These are phyloP conservation scores for Semaprochilodus insignis DNA, from an alignment of 2,797 vertebrate genomes.

Conservation along the genomic window DNA sequence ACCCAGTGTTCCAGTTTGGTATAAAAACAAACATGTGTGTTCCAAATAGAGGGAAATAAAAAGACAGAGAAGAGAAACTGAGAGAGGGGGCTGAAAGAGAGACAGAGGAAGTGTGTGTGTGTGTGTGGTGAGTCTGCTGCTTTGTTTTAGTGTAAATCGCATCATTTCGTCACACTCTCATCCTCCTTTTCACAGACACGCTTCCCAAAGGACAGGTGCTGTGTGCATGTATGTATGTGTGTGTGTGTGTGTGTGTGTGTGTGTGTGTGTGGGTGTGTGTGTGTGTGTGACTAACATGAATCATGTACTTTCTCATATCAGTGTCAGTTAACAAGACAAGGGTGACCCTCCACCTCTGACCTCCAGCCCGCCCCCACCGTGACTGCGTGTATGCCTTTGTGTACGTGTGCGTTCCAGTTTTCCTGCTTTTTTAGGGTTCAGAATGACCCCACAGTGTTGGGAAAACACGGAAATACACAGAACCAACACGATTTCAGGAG, in stretches of 20 bases:
- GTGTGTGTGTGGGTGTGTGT: conserved; percentile 36
- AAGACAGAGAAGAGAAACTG: conserved; percentile 18
- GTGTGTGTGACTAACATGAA: conserved; percentile 79
- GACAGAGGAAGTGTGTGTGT: conserved; percentile 32
- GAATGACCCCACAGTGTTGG: background rate
- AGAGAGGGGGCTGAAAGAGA: conserved; percentile 12
- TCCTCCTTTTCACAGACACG: conserved; percentile 68
- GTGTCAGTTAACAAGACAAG: conserved; percentile 83
- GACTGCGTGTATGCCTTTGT: conserved; percentile 1
- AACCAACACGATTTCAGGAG: background rate
- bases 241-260: conserved; percentile 55
- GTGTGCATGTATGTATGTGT: conserved; percentile 58
- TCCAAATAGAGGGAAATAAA: conserved; percentile 15
- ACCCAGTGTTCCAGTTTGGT: background rate
- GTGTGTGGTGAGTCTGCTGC: conserved; percentile 49
- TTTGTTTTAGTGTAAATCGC: conserved; percentile 62
- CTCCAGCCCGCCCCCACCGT: conserved; percentile 56
- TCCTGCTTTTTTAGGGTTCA: background rate
- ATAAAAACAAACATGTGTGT: background rate
- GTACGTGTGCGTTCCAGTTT: background rate
- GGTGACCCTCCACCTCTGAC: conserved; percentile 70
- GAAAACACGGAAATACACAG: background rate
- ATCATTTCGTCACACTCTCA: conserved; percentile 69
- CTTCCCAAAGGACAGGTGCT: conserved; percentile 65
- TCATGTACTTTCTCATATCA: conserved; percentile 84